These are phyloP conservation scores for Himalopsyche japonica DNA, from an alignment of 2,888 invertebrate genomes.

Conservation along the genomic window DNA sequence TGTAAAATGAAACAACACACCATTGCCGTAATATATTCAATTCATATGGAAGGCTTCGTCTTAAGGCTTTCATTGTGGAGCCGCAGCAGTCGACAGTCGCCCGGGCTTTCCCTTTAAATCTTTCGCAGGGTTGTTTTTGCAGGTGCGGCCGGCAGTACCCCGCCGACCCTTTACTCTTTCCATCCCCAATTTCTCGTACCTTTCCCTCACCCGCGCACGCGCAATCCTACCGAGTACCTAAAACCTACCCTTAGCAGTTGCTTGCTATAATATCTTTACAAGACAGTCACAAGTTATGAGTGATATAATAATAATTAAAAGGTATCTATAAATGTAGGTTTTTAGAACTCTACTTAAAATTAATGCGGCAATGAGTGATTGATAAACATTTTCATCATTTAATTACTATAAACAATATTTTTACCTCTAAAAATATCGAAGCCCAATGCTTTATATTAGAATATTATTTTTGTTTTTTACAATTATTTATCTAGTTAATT, in stretches of 20 bases:
- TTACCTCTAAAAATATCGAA: no score
- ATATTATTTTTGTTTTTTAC: no score
- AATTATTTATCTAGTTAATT: no score
- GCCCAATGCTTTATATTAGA: no score
- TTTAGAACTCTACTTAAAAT: no score
- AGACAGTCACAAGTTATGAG: neutral
- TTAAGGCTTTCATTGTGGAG: neutral
- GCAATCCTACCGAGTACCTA: neutral
- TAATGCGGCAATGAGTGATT: no score
- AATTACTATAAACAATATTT: no score
- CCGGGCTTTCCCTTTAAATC: constrained; percentile 1
- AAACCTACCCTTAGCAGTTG: neutral
- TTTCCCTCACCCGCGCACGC: neutral
- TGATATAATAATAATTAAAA: neutral
- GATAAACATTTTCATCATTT: no score
- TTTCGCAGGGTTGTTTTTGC: neutral
- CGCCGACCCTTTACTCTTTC: neutral
- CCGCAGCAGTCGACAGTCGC: neutral
- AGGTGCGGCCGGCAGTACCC: neutral
- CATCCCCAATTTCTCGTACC: neutral
- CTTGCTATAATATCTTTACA: neutral
- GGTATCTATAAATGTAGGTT: neutral
- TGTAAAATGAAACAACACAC: neutral
- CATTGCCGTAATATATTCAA: neutral
- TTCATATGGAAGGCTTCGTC: neutral